Base-by-base conservation (phyloP, 2,888 invertebrate species). In the Labia minor region DNA sequence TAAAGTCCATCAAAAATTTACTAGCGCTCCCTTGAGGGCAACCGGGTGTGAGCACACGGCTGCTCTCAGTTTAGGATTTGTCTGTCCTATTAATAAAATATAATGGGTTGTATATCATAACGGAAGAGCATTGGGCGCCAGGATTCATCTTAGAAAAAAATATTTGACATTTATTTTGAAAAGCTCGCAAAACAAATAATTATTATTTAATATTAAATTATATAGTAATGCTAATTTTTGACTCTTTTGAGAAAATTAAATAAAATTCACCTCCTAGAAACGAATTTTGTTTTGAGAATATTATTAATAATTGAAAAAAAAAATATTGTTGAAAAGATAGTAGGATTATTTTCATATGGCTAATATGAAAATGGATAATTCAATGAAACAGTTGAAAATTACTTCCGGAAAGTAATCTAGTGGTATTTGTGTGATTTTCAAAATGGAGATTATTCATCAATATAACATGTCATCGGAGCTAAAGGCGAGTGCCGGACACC, bases 1-100 rank as follows among this genome's bases (percentile, higher is more conserved):
- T 49, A 49, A 49, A 49, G 49, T 49, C 49, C 49, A 49, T 49
- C 49, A 49, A 49, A 49, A 49, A 49, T 49, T 49, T 49, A 49
- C 49, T 26, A 3, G 8, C n/a, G 4, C 14, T 49, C 49, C 49
- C 49, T 49, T 4, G 49, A 49, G 49, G 16, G 49, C 6, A 33
- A 11, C 33, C 33, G 33, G 33, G 33, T 33, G 33, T 16, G 49
- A 10, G n/a, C 49, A 14, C n/a, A 14, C 49, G 49, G 49, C 49
- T 8, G 33, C 49, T 49, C 49, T 49, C 49, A 49, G 8, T 49
- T 8, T 49, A 14, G 49, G 49, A 49, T 49, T 49, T 49, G 49
- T 49, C 49, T 49, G 49, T 4, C 49, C 49, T 49, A 49, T 49
- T 49, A 49, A 49, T 49, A 49, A 49, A 49, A 49, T 49, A 49